A percentile compares a stretch with the other conserved stretches of the same genome.
These are phyloP conservation scores for Ichneumoninae sp. DNA, from an alignment of 2,888 invertebrate species.

Conservation along the genomic window DNA sequence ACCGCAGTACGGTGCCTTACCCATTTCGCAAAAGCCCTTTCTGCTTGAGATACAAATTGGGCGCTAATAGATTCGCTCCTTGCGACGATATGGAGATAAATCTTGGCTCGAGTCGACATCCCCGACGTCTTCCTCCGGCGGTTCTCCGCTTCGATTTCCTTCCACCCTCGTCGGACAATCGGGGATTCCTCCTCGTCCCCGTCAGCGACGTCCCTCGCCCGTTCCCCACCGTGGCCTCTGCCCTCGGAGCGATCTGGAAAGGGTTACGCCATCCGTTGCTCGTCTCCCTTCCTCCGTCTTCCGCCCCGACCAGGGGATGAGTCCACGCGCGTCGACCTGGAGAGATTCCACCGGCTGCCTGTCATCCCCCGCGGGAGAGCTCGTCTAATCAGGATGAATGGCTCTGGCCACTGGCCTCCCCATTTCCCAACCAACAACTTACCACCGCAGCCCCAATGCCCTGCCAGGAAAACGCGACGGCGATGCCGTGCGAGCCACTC, in stretches of 20 bases:
- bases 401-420: slow-evolving; percentile 75
- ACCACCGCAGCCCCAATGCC: slow-evolving; percentile 61
- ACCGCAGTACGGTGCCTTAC: neutral
- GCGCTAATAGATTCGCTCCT: neutral
- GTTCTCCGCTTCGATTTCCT: neutral
- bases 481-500: neutral
- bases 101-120: slow-evolving; percentile 13
- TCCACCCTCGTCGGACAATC: neutral
- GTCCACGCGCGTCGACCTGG: slow-evolving; percentile 41
- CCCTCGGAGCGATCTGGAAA: slow-evolving; percentile 44
- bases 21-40: neutral
- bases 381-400: slow-evolving; percentile 82
- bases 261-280: slow-evolving; percentile 40
- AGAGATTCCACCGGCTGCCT: slow-evolving; percentile 61
- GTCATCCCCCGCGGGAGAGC: slow-evolving; percentile 77
- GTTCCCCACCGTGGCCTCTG: slow-evolving; percentile 17
- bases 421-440: slow-evolving; percentile 77
- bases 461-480: slow-evolving; percentile 49
- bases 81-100: slow-evolving; percentile 41
- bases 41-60: neutral
- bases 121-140: neutral
- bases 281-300: slow-evolving; percentile 10
- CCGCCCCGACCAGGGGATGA: slow-evolving; percentile 11
- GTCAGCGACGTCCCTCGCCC: neutral
- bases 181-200: neutral